Evolutionary conservation across 1,140 invertebrate species (phyloP).

Genomic region (Pomacea maculata): DNA sequence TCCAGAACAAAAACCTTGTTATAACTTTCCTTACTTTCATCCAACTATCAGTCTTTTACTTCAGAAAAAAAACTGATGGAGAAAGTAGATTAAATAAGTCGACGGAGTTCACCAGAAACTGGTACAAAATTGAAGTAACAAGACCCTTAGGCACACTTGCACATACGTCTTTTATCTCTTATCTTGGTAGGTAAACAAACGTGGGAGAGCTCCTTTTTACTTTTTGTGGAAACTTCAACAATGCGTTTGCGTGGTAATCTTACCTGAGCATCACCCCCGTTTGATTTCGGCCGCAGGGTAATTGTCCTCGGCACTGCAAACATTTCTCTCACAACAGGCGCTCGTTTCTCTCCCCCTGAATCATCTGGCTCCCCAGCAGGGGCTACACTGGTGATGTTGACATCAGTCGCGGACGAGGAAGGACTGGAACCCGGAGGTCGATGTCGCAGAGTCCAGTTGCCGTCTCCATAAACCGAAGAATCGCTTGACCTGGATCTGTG

Average conservation of each 20-base stretch:
- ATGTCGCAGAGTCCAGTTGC: conserved; percentile 31
- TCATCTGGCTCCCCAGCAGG: conserved; percentile 5
- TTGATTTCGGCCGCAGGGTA: conserved; percentile 44
- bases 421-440: not conserved
- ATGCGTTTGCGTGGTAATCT: not conserved
- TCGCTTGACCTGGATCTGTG: conserved; percentile 14
- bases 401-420: not conserved
- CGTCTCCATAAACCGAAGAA: conserved; percentile 3
- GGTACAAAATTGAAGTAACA: too few relatives aligned
- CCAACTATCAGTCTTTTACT: too few relatives aligned
- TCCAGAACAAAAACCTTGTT: too few relatives aligned
- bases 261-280: conserved; percentile 2
- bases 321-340: conserved; percentile 39
- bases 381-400: not conserved
- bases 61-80: too few relatives aligned
- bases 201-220: too few relatives aligned
- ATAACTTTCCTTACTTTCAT: too few relatives aligned
- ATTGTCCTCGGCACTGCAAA: conserved; percentile 38
- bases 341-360: conserved; percentile 8
- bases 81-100: too few relatives aligned
- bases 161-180: too few relatives aligned
- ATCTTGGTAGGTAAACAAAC: too few relatives aligned
- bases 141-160: too few relatives aligned
- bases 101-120: too few relatives aligned
- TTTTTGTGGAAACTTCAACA: too few relatives aligned